Evolutionary conservation across 2,113 vertebrate genomes (phyloP), one percentile per base, ranked within the genome.

Genomic region (Microtus pennsylvanicus): DNA sequence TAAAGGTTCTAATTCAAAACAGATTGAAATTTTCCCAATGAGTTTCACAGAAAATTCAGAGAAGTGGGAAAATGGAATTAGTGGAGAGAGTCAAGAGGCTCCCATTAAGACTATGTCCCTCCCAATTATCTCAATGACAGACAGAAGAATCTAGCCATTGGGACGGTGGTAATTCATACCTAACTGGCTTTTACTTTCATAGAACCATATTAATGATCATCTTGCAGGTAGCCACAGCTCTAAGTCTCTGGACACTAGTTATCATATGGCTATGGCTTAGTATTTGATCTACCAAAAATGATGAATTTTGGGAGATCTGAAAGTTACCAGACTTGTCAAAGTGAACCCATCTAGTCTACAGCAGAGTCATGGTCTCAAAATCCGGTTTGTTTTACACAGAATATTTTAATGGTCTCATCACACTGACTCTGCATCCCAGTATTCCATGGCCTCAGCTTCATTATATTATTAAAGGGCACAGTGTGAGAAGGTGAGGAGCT

Each of bases 141-240:
- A n/a, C 13, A 35, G 74, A 11, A 61, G 94, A 38, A 50, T 5
- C 65, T 7, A 61, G 33, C 58, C 16, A 0, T 0, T 5, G 74
- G 0, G 28, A 26, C 3, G 4, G 28, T 0, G 22, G 61, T 3
- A 10, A 45, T 24, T 8, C 3, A 16, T 11, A 12, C 13, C 9
- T 45, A 7, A 19, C 72, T 28, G 67, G 38, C 11, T 7, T 7
- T 47, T 22, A 7, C 82, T 9, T 72, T 0, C 0, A 0, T 10
- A 12, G 35, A 19, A n/a, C 58, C 83, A 55, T 38, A 16, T 3
- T 67, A 16, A 7, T 17, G 22, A n/a, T 33, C n/a, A 2, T 50
- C 58, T 76, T 35, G 33, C 21, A 19, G 17, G 21, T 22, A 35
- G 3, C 0, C 4, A 12, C 50, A 65, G 38, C 58, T 14, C 6